These are phyloP conservation scores for Leptothorax acervorum DNA, from an alignment of 2,888 invertebrate genomes.

Conservation along the genomic window DNA sequence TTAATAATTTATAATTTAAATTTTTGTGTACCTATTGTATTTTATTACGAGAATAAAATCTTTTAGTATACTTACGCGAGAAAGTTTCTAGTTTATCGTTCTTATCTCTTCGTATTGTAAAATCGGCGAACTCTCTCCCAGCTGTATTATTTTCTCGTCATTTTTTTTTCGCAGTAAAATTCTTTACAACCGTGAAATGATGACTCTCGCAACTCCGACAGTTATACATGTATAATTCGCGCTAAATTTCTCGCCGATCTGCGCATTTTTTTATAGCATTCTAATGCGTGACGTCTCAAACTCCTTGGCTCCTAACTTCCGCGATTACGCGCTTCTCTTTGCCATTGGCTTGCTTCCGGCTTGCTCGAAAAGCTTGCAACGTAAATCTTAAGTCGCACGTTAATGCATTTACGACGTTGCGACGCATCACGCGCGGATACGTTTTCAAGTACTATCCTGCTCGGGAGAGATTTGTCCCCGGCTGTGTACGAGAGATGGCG, in stretches of 20 bases:
- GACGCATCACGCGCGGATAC: conserved; percentile 17
- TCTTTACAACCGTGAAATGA: conserved; percentile 15
- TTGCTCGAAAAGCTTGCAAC: background rate
- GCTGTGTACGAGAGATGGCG: conserved; percentile 1
- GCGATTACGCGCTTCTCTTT: conserved; percentile 20
- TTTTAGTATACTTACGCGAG: background rate
- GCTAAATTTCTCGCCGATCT: background rate
- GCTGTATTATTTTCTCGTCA: conserved; percentile 5
- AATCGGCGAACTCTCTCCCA: background rate
- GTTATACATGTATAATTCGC: background rate
- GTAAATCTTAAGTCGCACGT: conserved; percentile 1
- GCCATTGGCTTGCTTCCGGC: background rate
- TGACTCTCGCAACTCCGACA: background rate
- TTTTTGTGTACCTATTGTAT: background rate
- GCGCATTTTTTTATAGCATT: background rate
- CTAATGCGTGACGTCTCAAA: background rate
- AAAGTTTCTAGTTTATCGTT: conserved; percentile 10
- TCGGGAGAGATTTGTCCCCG: conserved; percentile 38
- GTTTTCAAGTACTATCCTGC: conserved; percentile 31
- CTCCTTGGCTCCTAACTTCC: background rate
- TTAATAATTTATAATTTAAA: background rate
- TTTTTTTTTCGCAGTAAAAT: conserved; percentile 10
- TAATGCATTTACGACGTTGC: conserved; percentile 24
- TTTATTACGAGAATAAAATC: conserved; percentile 3
- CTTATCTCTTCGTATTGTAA: conserved; percentile 5